Conservation (phyloP, 2,113 vertebrate genomes). For the Corapipo altera region DNA sequence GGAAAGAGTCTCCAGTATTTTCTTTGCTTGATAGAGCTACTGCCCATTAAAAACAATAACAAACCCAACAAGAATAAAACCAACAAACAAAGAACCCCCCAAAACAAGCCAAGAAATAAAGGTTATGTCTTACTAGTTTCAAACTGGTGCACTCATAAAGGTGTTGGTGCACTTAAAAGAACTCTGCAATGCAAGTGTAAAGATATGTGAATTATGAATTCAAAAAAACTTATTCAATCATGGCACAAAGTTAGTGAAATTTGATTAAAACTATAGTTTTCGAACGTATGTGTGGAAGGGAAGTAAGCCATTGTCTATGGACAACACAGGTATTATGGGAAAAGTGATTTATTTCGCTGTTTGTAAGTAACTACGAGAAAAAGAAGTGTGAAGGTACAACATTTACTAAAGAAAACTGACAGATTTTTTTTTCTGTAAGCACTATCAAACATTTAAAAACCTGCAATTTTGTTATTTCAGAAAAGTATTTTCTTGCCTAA, state of each 20-base stretch:
- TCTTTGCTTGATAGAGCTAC: neutral
- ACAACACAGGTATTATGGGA: neutral
- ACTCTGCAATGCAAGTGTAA: neutral
- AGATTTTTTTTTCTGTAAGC: neutral
- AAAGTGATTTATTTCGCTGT: fast-evolving
- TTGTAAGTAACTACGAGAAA: neutral
- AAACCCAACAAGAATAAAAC: neutral
- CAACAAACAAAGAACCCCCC: fast-evolving
- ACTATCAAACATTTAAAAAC: neutral
- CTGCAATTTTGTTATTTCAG: neutral
- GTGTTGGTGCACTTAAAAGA: neutral
- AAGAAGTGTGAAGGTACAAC: neutral
- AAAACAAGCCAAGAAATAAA: neutral
- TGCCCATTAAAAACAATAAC: too few species aligned
- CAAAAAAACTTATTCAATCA: neutral
- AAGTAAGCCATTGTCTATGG: neutral
- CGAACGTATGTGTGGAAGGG: neutral
- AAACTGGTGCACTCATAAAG: neutral
- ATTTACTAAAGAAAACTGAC: neutral
- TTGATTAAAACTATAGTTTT: neutral
- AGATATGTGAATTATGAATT: neutral
- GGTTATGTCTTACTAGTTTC: neutral
- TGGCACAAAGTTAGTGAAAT: neutral
- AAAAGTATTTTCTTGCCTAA: neutral
- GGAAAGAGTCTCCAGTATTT: neutral